A percentile compares a stretch with the other conserved stretches of the same genome.
These are phyloP conservation scores for Caenorhabditis virilis DNA, from an alignment of 2,888 invertebrate species.

Conservation along the genomic window DNA sequence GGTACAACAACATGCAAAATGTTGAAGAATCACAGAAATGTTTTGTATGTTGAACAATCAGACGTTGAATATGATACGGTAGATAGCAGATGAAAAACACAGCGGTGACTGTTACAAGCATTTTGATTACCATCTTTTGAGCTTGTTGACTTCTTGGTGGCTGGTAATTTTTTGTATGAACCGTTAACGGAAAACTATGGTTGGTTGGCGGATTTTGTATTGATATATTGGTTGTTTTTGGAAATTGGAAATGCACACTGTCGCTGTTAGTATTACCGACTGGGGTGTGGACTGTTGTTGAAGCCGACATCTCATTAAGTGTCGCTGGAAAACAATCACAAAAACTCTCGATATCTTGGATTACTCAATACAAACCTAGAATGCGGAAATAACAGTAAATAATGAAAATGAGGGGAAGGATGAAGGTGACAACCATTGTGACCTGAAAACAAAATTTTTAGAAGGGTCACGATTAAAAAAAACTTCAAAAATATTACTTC, in stretches of 20 bases:
- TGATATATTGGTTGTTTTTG: not conserved
- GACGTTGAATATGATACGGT: conserved; percentile 65
- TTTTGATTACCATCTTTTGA: conserved; percentile 66
- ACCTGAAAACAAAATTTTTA: conserved; percentile 36
- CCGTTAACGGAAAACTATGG: conserved; percentile 27
- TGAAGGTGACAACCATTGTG: conserved; percentile 63
- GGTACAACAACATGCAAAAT: conserved; percentile 60
- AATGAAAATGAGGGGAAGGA: conserved; percentile 63
- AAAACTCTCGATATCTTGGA: not conserved
- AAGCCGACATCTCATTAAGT: conserved; percentile 42
- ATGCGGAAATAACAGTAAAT: conserved; percentile 64
- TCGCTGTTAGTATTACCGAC: conserved; percentile 49
- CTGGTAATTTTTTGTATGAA: conserved; percentile 51
- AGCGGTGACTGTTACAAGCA: conserved; percentile 64
- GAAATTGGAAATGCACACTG: conserved; percentile 30
- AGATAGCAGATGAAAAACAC: conserved; percentile 67
- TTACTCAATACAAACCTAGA: conserved; percentile 38
- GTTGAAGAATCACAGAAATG: conserved; percentile 49
- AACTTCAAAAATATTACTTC: no score
- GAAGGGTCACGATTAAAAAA: not conserved
- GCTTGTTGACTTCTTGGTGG: conserved; percentile 63
- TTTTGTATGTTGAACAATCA: conserved; percentile 59
- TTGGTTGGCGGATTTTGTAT: not conserved
- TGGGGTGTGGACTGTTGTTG: conserved; percentile 50
- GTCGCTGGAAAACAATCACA: conserved; percentile 22